Evolutionary conservation across 1,140 invertebrate species (phyloP).

Genomic region (Helicoverpa armigera): DNA sequence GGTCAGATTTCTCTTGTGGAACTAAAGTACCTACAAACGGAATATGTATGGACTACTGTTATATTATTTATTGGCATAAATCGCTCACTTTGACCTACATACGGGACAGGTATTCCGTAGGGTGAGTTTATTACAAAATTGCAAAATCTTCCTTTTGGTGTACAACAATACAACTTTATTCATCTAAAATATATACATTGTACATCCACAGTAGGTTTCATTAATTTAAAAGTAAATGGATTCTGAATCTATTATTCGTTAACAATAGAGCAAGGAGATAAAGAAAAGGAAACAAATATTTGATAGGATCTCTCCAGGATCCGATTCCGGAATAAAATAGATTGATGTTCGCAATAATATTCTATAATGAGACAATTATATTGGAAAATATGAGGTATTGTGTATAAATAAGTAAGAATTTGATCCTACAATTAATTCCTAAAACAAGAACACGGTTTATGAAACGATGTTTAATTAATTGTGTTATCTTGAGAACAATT

Average conservation of each 20-base stretch:
- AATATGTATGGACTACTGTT: constrained; percentile 32
- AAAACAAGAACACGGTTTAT: no score
- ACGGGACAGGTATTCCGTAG: neutral
- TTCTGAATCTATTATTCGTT: constrained; percentile 52
- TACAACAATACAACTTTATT: constrained; percentile 24
- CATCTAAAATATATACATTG: constrained; percentile 1
- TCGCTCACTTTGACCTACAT: constrained; percentile 35
- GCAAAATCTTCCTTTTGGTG: constrained; percentile 11
- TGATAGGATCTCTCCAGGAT: constrained; percentile 52
- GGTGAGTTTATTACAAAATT: constrained; percentile 22
- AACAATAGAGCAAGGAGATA: constrained; percentile 55
- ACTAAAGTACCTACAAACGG: constrained; percentile 46
- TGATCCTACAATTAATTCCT: no score
- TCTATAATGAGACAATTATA: constrained; percentile 17
- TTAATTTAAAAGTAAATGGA: constrained; percentile 55
- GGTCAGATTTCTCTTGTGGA: constrained; percentile 54
- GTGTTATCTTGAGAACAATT: neutral
- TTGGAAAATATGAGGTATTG: neutral
- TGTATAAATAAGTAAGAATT: no score
- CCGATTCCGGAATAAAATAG: constrained; percentile 49
- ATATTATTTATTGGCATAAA: constrained; percentile 45
- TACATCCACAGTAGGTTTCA: constrained; percentile 44
- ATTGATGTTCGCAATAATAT: constrained; percentile 49
- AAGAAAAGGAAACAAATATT: constrained; percentile 60
- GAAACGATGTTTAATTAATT: neutral